Evolutionary conservation across 64 coral and sea anemone genomes (phyloP).

Genomic region (Montipora sp.): DNA sequence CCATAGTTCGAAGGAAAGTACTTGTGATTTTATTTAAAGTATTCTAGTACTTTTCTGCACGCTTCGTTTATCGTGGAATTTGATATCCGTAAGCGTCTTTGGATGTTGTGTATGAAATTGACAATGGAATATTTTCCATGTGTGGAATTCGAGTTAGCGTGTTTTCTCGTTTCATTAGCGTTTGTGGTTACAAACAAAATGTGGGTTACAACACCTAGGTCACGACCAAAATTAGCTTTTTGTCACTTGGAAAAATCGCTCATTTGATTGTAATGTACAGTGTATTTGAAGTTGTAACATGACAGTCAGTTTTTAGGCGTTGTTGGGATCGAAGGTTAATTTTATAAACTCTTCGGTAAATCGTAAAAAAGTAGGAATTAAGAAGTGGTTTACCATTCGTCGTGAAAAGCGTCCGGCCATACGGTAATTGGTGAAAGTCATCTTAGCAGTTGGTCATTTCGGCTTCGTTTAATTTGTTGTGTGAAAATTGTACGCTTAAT

Average conservation of each 20-base stretch:
- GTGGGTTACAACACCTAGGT: neutral
- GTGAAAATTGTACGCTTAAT: neutral
- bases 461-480: neutral
- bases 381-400: neutral
- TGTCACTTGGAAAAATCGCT: neutral
- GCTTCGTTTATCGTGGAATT: constrained; percentile 23
- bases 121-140: constrained; percentile 56
- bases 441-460: neutral
- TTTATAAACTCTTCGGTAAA: neutral
- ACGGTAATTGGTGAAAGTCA: neutral
- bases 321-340: constrained; percentile 21
- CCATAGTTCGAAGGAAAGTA: neutral
- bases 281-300: neutral
- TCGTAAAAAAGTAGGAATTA: neutral
- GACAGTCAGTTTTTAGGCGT: neutral
- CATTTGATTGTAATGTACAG: neutral
- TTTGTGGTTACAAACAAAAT: neutral
- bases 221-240: constrained; percentile 38
- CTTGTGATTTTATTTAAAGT: neutral
- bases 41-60: neutral
- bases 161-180: neutral
- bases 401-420: neutral
- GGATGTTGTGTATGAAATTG: constrained; percentile 26
- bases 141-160: constrained; percentile 34
- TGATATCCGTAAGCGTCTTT: constrained; percentile 1